Evolutionary conservation across 2,888 invertebrate genomes (phyloP).

Genomic region (Drosophila macrothrix): DNA sequence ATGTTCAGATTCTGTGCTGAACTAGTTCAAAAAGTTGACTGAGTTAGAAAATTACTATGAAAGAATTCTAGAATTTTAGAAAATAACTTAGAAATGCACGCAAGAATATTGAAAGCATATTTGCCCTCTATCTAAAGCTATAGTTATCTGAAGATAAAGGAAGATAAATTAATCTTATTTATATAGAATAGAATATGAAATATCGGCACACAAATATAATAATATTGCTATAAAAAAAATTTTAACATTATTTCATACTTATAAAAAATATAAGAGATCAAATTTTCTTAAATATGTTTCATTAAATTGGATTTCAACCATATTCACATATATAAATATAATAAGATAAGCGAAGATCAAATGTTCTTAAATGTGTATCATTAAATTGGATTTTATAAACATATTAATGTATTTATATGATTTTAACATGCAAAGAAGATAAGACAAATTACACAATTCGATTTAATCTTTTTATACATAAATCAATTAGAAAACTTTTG

Average conservation of each 20-base stretch:
- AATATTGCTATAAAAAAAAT: background rate
- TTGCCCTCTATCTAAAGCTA: background rate
- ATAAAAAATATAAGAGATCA: background rate
- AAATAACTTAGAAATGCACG: background rate
- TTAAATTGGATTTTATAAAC: background rate
- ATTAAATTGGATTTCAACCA: background rate
- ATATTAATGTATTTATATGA: background rate
- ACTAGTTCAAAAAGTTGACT: background rate
- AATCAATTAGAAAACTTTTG: background rate
- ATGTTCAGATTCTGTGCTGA: background rate
- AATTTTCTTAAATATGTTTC: background rate
- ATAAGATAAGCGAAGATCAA: too few relatives aligned
- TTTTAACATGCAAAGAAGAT: background rate
- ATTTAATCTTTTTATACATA: background rate
- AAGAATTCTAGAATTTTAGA: background rate
- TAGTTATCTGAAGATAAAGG: too few relatives aligned
- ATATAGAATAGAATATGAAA: background rate
- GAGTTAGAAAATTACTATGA: background rate
- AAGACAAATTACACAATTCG: background rate
- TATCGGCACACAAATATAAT: background rate
- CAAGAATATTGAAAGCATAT: background rate
- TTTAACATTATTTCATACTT: background rate
- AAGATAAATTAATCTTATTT: background rate
- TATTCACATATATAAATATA: background rate
- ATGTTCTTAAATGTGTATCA: too few relatives aligned